phyloP scores from a whole-genome alignment of 2,888 invertebrate species.

The Sarcophaga variegata region DNA sequence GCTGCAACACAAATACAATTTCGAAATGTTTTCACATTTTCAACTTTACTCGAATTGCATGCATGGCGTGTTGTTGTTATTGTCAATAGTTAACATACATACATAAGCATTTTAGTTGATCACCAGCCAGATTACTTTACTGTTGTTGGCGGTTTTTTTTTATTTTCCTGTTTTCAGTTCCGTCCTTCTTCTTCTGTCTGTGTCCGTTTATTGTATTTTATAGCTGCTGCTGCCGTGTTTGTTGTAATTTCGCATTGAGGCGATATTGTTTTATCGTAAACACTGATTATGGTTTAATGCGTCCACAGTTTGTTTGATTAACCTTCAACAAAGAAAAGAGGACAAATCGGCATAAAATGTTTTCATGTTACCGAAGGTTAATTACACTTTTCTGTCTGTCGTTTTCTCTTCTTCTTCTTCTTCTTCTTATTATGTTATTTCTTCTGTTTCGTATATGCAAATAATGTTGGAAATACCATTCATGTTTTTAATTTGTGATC shows the following conservation, averaged over 20 bases:
- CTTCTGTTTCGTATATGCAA: slow-evolving; percentile 26
- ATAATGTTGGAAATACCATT: slow-evolving; percentile 11
- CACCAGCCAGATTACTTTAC: slow-evolving; percentile 34
- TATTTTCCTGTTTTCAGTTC: neutral
- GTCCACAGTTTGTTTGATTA: slow-evolving; percentile 55
- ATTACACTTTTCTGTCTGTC: neutral
- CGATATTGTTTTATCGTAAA: slow-evolving; percentile 34
- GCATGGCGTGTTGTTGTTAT: slow-evolving; percentile 23
- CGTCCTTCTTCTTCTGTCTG: neutral
- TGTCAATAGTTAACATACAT: slow-evolving; percentile 26
- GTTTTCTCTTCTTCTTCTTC: too few species aligned
- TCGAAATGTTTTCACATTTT: slow-evolving; percentile 49
- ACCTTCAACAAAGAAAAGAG: slow-evolving; percentile 56
- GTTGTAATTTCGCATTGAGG: slow-evolving; percentile 54
- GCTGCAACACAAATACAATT: slow-evolving; percentile 52
- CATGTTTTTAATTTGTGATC: neutral
- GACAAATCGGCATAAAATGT: slow-evolving; percentile 41
- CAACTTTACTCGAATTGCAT: neutral
- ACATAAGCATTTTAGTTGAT: slow-evolving; percentile 59
- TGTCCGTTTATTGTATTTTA: neutral
- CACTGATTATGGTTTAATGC: slow-evolving; percentile 59
- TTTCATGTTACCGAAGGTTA: slow-evolving; percentile 47
- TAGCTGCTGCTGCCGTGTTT: neutral
- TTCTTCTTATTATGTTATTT: too few species aligned
- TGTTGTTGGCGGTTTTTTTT: slow-evolving; percentile 40